A percentile compares a stretch with the other conserved stretches of the same genome.
Evolutionary conservation across 2,888 invertebrate genomes (phyloP).

Genomic region (Xanthorhoe designata): DNA sequence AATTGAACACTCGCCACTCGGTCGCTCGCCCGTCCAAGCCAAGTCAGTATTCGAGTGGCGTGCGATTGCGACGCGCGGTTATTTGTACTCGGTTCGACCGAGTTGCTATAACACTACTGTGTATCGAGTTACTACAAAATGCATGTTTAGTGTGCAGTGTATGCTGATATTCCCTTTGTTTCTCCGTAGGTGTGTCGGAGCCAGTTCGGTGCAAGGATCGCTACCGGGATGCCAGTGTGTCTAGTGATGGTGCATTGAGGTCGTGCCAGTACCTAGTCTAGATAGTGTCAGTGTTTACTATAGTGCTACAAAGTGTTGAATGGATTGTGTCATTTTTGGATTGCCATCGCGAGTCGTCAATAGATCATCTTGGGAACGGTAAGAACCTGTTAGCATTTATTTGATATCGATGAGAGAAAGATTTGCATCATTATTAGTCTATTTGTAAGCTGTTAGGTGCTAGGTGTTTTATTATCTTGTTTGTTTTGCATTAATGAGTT

Average conservation of each 20-base stretch:
- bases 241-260: conserved; percentile 80
- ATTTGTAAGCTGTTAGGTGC: conserved; percentile 18
- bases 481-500: conserved; percentile 29
- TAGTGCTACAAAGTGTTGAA: conserved; percentile 79
- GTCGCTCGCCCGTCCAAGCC: conserved; percentile 45
- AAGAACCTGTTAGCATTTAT: conserved; percentile 50
- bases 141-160: conserved; percentile 66
- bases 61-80: conserved; percentile 54
- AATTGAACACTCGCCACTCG: conserved; percentile 48
- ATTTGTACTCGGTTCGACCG: conserved; percentile 44
- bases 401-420: background rate
- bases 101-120: conserved; percentile 42
- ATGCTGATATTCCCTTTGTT: conserved; percentile 69
- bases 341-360: conserved; percentile 80
- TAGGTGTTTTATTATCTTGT: conserved; percentile 24
- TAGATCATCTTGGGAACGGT: conserved; percentile 83
- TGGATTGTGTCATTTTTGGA: conserved; percentile 83
- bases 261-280: conserved; percentile 72
- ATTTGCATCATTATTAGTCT: conserved; percentile 29
- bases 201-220: conserved; percentile 57
- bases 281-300: conserved; percentile 79
- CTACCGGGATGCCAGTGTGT: conserved; percentile 75
- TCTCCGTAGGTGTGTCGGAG: conserved; percentile 72
- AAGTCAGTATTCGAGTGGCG: conserved; percentile 72
- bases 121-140: conserved; percentile 58